These are phyloP conservation scores for Sesamia nonagrioides DNA, from an alignment of 1,140 invertebrate species.

Conservation along the genomic window DNA sequence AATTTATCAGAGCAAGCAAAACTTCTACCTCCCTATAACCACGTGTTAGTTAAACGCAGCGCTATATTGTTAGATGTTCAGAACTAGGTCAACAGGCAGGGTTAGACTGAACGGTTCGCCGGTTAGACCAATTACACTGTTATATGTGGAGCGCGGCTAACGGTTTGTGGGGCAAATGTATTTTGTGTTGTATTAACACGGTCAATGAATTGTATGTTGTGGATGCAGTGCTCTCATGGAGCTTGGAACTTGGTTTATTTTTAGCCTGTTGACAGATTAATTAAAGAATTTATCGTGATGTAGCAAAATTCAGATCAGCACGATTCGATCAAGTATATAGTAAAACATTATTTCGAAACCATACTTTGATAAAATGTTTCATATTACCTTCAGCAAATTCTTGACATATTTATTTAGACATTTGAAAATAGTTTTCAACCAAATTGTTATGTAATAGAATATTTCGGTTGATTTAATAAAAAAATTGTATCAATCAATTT, in stretches of 20 bases:
- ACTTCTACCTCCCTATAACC: not conserved
- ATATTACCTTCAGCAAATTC: not conserved
- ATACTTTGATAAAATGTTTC: no score
- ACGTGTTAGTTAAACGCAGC: slow-evolving; percentile 3
- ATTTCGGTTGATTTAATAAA: not conserved
- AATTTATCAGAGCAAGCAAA: not conserved
- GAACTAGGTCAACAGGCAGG: slow-evolving; percentile 16
- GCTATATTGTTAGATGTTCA: slow-evolving; percentile 1
- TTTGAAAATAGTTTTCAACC: not conserved
- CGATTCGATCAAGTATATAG: no score
- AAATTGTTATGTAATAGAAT: not conserved
- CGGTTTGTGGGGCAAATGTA: not conserved
- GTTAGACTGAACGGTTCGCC: slow-evolving; percentile 21
- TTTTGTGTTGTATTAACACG: not conserved
- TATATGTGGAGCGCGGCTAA: not conserved
- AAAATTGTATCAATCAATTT: slow-evolving; percentile 17
- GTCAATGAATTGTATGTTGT: not conserved
- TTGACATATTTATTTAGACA: not conserved
- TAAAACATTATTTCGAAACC: no score
- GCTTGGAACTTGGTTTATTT: no score
- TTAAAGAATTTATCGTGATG: no score
- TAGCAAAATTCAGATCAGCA: no score
- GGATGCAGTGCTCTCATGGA: not conserved
- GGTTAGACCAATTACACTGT: slow-evolving; percentile 13
- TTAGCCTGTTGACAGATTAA: no score